Evolutionary conservation across 2,797 vertebrate species (phyloP), one percentile per base, ranked within the genome.

Genomic region (Nyctalus aviator): DNA sequence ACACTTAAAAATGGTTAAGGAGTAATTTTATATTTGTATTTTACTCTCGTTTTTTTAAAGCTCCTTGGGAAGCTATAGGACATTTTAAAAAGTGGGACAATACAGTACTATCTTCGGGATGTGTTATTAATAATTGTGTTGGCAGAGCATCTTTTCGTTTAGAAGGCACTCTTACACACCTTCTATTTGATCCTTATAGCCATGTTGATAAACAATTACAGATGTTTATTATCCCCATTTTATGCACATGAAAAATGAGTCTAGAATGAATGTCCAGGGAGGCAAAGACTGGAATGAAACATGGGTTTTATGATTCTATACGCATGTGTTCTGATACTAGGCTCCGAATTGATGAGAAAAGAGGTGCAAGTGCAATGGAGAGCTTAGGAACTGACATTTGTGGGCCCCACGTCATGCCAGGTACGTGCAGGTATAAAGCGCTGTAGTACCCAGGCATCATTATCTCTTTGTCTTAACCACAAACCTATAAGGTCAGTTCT

Each of bases 351-450:
- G 21, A 27, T 71, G 30, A 77, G n/a, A 44, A 53, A 72, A 64
- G 66, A 27, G 14, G 72, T 18, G 64, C 50, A 82, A 27, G 30
- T 73, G 37, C 1, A 3, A 14, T 37, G 9, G 41, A 53, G 77
- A 77, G 78, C 23, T 18, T 7, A 76, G 44, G 23, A 37, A 20
- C 25, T 41, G 53, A 81, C 30, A 64, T 4, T 18, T 2, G 4
- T 10, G 23, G 21, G 0, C 4, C 11, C 11, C 0, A 5, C 5
- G 4, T 75, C 73, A 48, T 0, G 2, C 27, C 75, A 48, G n/a
- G 48, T 30, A 23, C 0, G 30, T 13, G 27, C 59, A 62, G 27
- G 27, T 14, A 62, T 30, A 0, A 32, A 64, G 14, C 20, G 44
- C 48, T 21, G 0, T 21, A 32, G 10, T 18, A 83, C 0, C 2